These are phyloP conservation scores for Athalia rosae DNA, from an alignment of 2,888 invertebrate genomes.

Conservation along the genomic window DNA sequence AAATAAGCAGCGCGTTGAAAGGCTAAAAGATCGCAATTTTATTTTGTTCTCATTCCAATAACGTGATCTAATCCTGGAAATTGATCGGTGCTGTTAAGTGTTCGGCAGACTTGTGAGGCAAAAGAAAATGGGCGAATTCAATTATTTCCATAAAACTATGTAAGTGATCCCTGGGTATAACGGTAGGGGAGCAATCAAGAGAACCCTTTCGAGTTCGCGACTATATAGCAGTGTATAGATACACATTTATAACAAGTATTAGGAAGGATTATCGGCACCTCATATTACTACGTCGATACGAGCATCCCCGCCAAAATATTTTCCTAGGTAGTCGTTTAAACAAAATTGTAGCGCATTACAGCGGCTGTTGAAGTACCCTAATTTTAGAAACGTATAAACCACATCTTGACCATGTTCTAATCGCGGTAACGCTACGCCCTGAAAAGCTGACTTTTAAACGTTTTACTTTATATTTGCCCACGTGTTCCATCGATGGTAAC, in stretches of 20 bases:
- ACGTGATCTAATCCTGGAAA: no score
- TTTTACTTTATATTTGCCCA: slow-evolving; percentile 17
- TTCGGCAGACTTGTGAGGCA: no score
- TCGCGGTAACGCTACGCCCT: slow-evolving; percentile 9
- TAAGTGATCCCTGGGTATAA: no score
- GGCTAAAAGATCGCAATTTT: no score
- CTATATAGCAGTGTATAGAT: no score
- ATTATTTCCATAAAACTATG: no score
- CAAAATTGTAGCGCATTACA: slow-evolving; percentile 41
- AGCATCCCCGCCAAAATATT: slow-evolving; percentile 2
- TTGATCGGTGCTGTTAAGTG: no score
- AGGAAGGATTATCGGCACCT: neutral
- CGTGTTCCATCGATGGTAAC: neutral
- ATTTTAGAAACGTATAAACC: slow-evolving; percentile 43
- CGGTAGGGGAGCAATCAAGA: no score
- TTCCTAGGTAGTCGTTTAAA: slow-evolving; percentile 22
- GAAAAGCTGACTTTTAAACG: neutral
- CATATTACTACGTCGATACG: neutral
- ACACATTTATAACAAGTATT: no score
- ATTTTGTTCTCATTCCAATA: no score
- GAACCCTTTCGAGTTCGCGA: no score
- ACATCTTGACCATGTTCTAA: slow-evolving; percentile 42
- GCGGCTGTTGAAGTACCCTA: slow-evolving; percentile 39
- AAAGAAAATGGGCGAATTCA: no score
- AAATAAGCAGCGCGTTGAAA: neutral